phyloP scores from a whole-genome alignment of 1,140 invertebrate species.

The Metopolophium dirhodum region DNA sequence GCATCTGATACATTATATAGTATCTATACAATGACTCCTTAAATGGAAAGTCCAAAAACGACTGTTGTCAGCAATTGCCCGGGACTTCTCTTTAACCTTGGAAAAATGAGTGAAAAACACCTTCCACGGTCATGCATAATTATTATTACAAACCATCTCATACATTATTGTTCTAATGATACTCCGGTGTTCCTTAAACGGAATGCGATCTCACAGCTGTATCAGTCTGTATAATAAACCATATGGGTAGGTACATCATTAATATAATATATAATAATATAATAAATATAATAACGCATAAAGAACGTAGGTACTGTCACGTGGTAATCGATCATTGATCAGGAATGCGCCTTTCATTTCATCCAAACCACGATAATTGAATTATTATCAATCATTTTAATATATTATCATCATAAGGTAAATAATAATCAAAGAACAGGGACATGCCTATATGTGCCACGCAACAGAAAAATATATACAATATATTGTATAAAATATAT shows the following conservation, averaged over 20 bases:
- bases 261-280: constrained; percentile 17
- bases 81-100: constrained; percentile 39
- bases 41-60: constrained; percentile 49
- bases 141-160: constrained; percentile 18
- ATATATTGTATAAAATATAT: not conserved
- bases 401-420: not conserved
- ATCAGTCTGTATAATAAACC: not conserved
- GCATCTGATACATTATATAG: not conserved
- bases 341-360: not conserved
- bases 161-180: constrained; percentile 19
- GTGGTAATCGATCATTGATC: constrained; percentile 7
- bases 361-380: not conserved
- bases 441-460: not conserved
- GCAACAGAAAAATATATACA: not conserved
- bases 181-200: not conserved
- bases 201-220: constrained; percentile 10
- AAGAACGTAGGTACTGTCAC: not conserved
- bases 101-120: constrained; percentile 46
- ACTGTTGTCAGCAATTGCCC: constrained; percentile 13
- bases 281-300: not conserved
- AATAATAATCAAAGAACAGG: not conserved
- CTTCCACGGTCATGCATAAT: constrained; percentile 42
- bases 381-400: constrained; percentile 18
- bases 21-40: not conserved
- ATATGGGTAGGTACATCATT: not conserved